Base-by-base conservation (phyloP, 2,888 invertebrate species). In the Caenorhabditis angaria region DNA sequence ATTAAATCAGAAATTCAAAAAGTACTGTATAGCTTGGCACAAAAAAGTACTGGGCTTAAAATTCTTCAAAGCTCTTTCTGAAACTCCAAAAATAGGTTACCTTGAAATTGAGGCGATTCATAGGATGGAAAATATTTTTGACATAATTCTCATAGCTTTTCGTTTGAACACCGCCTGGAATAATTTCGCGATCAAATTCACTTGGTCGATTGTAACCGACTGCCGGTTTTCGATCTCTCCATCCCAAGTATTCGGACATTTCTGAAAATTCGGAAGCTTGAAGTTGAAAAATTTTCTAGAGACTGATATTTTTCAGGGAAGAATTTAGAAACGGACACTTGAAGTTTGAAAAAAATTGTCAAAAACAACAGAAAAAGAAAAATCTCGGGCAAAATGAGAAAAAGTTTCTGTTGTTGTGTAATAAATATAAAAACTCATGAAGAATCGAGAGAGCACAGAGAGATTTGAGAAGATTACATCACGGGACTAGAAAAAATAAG, bases 201-300 rank as follows among this genome's bases (percentile, higher is more conserved):
- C 62, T 64, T 10, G 64, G 51, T 14, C 69, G 54, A 18, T 62
- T 69, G n/a, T 62, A 66, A 25, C 77, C 78, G 2, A 57, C 59
- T 0, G 68, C 65, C 14, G 83, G 82, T 32, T 79, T 78, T 10
- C 83, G 76, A 28, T 85, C 80, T 14, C 65, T 62, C 85, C 85
- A 84, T n/a, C 84, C 85, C 25, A 84, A 70, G 64, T 85, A 85
- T 57, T 83, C 83, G 22, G 84, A 84, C 83, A 83, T 84, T 57
- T 65, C 57, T 35, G 62, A 65, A 54, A 54, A 8, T 35, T 56
- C 12, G 10, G 55, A 55, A 12, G 65, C 57, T 25, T 27, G 53
- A n/a, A 55, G 57, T 12, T 29, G 56, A 57, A 41, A 35, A 32
- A 63, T 14, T 24, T 58, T n/a, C n/a, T n/a, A n/a, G n/a, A 32